Evolutionary conservation across 2,888 invertebrate genomes (phyloP).

Genomic region (Sinodicranocentrus sp.): DNA sequence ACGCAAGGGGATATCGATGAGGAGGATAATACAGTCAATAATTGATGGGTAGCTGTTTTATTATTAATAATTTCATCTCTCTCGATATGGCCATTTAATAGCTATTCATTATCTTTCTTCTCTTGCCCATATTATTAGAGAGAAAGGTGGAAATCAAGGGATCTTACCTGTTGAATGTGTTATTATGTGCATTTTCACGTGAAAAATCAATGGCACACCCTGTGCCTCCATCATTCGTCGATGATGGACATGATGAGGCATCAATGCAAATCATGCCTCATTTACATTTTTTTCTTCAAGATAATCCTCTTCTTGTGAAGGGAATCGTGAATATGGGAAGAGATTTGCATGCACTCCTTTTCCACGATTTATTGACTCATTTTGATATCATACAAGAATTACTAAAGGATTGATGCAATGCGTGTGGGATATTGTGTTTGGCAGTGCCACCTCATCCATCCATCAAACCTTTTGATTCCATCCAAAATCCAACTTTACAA

Average conservation of each 20-base stretch:
- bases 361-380: slow-evolving; percentile 49
- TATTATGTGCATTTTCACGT: not conserved
- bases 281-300: not conserved
- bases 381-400: not conserved
- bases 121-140: not conserved
- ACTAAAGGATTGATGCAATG: slow-evolving; percentile 43
- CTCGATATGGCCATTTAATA: slow-evolving; percentile 73
- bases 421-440: slow-evolving; percentile 55
- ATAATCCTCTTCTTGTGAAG: too few relatives aligned
- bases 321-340: too few relatives aligned
- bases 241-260: slow-evolving; percentile 33
- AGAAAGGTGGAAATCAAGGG: too few relatives aligned
- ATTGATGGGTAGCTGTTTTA: slow-evolving; percentile 61
- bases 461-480: slow-evolving; percentile 10
- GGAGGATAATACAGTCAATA: slow-evolving; percentile 68
- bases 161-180: slow-evolving; percentile 35
- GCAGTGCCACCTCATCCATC: not conserved
- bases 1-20: too few relatives aligned
- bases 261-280: not conserved
- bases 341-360: too few relatives aligned
- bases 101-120: slow-evolving; percentile 68
- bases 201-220: slow-evolving; percentile 29
- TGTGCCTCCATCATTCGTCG: not conserved
- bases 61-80: slow-evolving; percentile 41
- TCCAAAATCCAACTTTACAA: too few relatives aligned